A percentile compares a stretch with the other conserved stretches of the same genome.
These are phyloP conservation scores for Lynx canadensis DNA, from an alignment of 2,113 vertebrate genomes.

Conservation along the genomic window DNA sequence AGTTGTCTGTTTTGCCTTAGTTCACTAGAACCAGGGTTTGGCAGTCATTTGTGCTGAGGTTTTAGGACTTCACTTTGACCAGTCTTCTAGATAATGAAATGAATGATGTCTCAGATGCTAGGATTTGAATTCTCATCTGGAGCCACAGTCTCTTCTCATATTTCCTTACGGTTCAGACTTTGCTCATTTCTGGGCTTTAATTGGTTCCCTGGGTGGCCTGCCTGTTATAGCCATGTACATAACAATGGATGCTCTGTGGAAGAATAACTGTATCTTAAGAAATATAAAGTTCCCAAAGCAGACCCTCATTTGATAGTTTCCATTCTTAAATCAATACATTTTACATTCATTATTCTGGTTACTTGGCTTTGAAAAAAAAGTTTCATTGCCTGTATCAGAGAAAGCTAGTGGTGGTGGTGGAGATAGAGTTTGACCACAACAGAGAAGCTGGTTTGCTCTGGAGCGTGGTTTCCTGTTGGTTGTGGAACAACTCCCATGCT, in stretches of 20 bases:
- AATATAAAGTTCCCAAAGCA: not conserved
- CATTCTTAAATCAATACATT: not conserved
- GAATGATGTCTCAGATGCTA: not conserved
- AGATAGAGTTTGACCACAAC: not conserved
- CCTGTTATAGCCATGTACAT: not conserved
- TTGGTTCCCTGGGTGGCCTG: not conserved
- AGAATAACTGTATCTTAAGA: not conserved
- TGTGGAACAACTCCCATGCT: not conserved
- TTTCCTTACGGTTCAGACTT: not conserved
- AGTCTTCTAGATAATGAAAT: slow-evolving; percentile 9
- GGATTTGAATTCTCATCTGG: not conserved
- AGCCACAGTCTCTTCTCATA: not conserved
- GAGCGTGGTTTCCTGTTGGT: not conserved
- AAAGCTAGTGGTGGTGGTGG: not conserved
- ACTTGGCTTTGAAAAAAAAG: not conserved
- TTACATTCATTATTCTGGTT: not conserved
- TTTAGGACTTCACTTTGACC: not conserved
- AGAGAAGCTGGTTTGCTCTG: not conserved
- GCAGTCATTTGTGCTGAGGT: slow-evolving; percentile 16
- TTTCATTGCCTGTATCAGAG: not conserved
- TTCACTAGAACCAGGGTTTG: not conserved
- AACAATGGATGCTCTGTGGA: not conserved
- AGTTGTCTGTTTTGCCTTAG: slow-evolving; percentile 2
- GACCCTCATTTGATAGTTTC: slow-evolving; percentile 1
- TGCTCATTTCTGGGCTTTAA: not conserved